These are phyloP conservation scores for Pemphredon lugubris DNA, from an alignment of 2,888 invertebrate species.

Conservation along the genomic window DNA sequence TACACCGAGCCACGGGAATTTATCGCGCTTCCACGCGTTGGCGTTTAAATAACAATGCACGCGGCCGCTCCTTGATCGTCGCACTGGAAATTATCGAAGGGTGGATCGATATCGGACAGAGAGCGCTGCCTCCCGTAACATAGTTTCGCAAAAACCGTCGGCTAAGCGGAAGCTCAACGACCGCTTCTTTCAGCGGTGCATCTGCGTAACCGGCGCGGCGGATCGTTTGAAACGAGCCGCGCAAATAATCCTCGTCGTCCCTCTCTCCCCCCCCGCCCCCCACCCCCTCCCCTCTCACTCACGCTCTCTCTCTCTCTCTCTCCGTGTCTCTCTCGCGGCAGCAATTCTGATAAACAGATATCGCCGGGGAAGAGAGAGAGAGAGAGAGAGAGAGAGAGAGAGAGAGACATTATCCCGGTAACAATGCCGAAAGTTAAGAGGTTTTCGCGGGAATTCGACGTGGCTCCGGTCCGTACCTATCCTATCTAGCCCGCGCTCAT, in stretches of 20 bases:
- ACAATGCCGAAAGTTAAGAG: slow-evolving; percentile 62
- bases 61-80: slow-evolving; percentile 48
- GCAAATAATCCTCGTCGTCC: no score
- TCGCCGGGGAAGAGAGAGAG: no score
- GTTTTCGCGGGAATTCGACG: slow-evolving; percentile 55
- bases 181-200: not conserved
- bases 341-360: slow-evolving; percentile 45
- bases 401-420: slow-evolving; percentile 47
- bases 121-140: slow-evolving; percentile 11
- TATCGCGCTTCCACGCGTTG: slow-evolving; percentile 42
- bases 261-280: not conserved
- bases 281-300: not conserved
- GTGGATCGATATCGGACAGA: slow-evolving; percentile 24
- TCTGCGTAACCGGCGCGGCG: no score
- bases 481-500: slow-evolving; percentile 47
- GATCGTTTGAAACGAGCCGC: no score
- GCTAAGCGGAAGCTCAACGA: not conserved
- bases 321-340: not conserved
- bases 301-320: not conserved
- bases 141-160: slow-evolving; percentile 26
- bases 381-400: no score
- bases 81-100: slow-evolving; percentile 49
- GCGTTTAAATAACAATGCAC: slow-evolving; percentile 40
- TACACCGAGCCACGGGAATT: slow-evolving; percentile 28
- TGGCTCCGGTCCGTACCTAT: slow-evolving; percentile 21